Conservation (phyloP, 2,888 invertebrate genomes). For the Halocaridina rubra region DNA sequence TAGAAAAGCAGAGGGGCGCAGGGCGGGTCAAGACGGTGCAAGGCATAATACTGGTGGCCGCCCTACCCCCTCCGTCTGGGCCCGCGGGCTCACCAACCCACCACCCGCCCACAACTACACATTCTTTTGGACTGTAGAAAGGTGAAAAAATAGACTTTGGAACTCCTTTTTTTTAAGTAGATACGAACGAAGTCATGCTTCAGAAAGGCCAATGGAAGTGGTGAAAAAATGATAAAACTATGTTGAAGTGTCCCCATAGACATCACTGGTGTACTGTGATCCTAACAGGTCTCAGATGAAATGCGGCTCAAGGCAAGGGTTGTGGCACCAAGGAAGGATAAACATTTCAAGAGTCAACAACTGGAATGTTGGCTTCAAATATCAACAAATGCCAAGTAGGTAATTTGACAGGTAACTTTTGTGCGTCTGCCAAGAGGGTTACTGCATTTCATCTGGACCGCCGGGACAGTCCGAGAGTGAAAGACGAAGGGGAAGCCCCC, state of each 20-base stretch:
- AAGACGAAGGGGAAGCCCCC: slow-evolving; percentile 38
- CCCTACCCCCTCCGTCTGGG: slow-evolving; percentile 39
- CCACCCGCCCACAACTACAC: slow-evolving; percentile 48
- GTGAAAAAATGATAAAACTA: slow-evolving; percentile 38
- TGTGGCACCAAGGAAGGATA: slow-evolving; percentile 52
- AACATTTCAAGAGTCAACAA: slow-evolving; percentile 58
- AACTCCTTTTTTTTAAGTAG: slow-evolving; percentile 56
- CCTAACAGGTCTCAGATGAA: slow-evolving; percentile 27
- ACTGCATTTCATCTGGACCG: slow-evolving; percentile 48
- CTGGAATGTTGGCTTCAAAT: slow-evolving; percentile 58
- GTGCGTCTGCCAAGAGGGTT: slow-evolving; percentile 36
- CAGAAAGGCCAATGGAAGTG: slow-evolving; percentile 54
- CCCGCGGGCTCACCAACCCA: slow-evolving; percentile 31
- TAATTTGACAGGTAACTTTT: slow-evolving; percentile 35
- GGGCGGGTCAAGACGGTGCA: slow-evolving; percentile 39
- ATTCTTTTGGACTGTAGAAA: slow-evolving; percentile 59
- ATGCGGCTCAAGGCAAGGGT: slow-evolving; percentile 38
- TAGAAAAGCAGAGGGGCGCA: slow-evolving; percentile 41
- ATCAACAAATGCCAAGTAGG: slow-evolving; percentile 37
- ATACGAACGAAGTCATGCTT: slow-evolving; percentile 49
- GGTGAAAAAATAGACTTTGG: slow-evolving; percentile 64
- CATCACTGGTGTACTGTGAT: slow-evolving; percentile 37
- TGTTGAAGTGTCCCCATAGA: slow-evolving; percentile 28
- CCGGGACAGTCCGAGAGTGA: slow-evolving; percentile 51
- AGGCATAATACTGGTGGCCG: slow-evolving; percentile 41